Evolutionary conservation across 2,113 vertebrate species (phyloP), one percentile per base, ranked within the genome.

Genomic region (Cyprinodon variegatus): DNA sequence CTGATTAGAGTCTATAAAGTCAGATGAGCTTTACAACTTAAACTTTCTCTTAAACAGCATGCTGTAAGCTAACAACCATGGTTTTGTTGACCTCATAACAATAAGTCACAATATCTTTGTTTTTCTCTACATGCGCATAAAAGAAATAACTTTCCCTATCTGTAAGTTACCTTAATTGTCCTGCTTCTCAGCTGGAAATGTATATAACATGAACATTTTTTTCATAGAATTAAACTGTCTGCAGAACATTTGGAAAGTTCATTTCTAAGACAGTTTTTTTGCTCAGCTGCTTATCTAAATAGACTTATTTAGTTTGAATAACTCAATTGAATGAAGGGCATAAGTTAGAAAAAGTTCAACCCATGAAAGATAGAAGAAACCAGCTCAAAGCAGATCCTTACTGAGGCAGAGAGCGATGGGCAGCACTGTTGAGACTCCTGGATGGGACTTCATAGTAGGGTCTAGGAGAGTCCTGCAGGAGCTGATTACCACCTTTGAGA

Each of bases 341-440:
- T 39, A 6, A 12, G 3, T 48, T 20, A 64, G 14, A 59, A 61
- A 8, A 68, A 38, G 48, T 65, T 11, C 69, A 77, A 79, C 22
- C 67, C 20, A 45, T 12, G 3, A 48, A 15, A 68, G 8, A 38
- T 65, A 38, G 6, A 73, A 1, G 61, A 3, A 67, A 65, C 15
- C 70, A 48, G 15, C 20, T 22, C 1, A 64, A 38, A 65, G 37
- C 46, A 60, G 64, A 15, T 86, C 65, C 91, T 93, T 92, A 93
- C 92, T 78, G 67, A 92, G 84, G 77, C 86, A 86, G 74, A 92
- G 83, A 61, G 86, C 73, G 15, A 92, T 29, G 67, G 82, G 83
- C 70, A 92, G 87, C 81, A 87, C 63, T 0, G 36, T 71, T 6
- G 48, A 65, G 11, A 22, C 39, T 74, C 72, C 81, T 38, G 29